These are phyloP conservation scores for Eurytoma adleriae DNA, from an alignment of 2,888 invertebrate genomes.

Conservation along the genomic window DNA sequence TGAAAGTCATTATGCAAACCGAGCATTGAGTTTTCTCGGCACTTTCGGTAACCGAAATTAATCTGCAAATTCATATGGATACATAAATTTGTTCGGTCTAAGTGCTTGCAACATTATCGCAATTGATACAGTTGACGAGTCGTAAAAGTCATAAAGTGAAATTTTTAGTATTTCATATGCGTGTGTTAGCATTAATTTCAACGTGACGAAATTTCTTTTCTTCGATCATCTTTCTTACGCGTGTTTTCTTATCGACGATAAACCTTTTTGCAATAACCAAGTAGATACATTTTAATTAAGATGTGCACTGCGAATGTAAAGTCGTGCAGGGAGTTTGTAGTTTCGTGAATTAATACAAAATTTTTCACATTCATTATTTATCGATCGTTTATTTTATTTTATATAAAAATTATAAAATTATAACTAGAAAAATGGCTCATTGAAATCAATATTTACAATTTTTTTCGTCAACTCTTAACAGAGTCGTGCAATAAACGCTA, in stretches of 20 bases:
- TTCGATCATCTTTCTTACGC: not conserved
- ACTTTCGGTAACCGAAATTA: too few relatives aligned
- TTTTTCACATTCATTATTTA: not conserved
- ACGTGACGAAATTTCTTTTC: not conserved
- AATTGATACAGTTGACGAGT: not conserved
- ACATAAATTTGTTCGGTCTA: too few relatives aligned
- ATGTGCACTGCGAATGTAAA: too few relatives aligned
- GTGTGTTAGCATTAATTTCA: not conserved
- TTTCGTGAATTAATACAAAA: not conserved
- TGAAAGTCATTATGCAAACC: too few relatives aligned
- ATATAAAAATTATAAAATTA: constrained; percentile 54
- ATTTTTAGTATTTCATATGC: not conserved
- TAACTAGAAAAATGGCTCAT: constrained; percentile 28
- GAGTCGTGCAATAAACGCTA: constrained; percentile 10
- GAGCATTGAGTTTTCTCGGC: too few relatives aligned
- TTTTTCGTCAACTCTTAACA: not conserved
- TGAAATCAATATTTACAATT: constrained; percentile 45
- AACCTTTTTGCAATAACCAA: too few relatives aligned
- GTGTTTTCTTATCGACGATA: not conserved
- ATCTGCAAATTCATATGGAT: too few relatives aligned
- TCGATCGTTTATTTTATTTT: constrained; percentile 40
- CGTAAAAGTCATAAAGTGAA: not conserved
- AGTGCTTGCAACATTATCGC: too few relatives aligned
- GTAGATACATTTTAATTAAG: too few relatives aligned
- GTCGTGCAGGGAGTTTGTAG: too few relatives aligned